Evolutionary conservation across 2,888 invertebrate species (phyloP).

Genomic region (Cacoxenus indagator): DNA sequence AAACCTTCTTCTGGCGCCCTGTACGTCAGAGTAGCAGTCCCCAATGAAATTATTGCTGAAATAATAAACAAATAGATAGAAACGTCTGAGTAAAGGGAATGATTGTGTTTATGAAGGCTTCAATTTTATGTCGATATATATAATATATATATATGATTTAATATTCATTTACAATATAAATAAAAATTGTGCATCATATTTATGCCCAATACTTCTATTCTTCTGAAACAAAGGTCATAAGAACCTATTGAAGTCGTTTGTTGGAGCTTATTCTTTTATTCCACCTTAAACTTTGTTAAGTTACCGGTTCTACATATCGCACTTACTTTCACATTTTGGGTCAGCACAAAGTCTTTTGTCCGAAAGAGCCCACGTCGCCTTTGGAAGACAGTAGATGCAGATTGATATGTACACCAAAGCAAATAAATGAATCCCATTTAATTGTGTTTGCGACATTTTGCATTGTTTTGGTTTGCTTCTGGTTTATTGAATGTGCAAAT

Average conservation of each 20-base stretch:
- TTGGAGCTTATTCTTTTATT: too few species aligned
- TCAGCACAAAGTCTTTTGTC: conserved; percentile 81
- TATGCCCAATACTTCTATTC: too few species aligned
- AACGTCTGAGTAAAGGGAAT: neutral
- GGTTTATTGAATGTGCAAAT: neutral
- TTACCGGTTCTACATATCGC: conserved; percentile 19
- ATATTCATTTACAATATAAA: too few species aligned
- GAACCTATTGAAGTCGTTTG: too few species aligned
- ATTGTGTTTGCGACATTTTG: conserved; percentile 50
- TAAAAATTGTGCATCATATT: too few species aligned
- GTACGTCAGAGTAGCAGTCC: conserved; percentile 75
- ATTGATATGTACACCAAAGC: conserved; percentile 15
- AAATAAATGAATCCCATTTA: conserved; percentile 16
- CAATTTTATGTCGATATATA: too few species aligned
- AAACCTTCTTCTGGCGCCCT: conserved; percentile 73
- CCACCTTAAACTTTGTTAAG: too few species aligned
- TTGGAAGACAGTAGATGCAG: conserved; percentile 44
- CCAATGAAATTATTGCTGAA: conserved; percentile 72
- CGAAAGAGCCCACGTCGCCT: conserved; percentile 71
- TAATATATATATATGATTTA: neutral
- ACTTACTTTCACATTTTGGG: conserved; percentile 78
- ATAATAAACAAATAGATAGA: neutral
- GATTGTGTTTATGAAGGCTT: neutral
- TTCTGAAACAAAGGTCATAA: too few species aligned
- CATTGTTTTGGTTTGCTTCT: conserved; percentile 44